Base-by-base conservation (phyloP, 2,888 invertebrate species). In the Pocota personata region DNA sequence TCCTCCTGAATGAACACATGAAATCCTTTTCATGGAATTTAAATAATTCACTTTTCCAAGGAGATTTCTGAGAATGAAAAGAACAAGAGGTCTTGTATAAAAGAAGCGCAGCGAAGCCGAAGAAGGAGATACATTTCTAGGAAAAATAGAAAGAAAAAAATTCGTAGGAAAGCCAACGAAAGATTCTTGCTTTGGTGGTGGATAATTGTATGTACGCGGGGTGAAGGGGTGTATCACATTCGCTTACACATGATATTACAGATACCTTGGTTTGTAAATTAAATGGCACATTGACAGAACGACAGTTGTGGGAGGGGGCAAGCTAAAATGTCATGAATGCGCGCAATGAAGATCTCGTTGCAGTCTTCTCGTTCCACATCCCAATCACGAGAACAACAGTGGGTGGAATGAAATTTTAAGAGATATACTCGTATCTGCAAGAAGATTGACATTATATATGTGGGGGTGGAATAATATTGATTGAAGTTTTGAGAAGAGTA, bases 1-100 rank as follows among this genome's bases (percentile, higher is more conserved):
- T 37, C 43, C 21, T 32, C 32, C 79, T 62, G 73, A 73, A 67
- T 79, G 79, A 73, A 75, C 79, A 83, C 67, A 79, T 75, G 73
- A 79, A 83, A 83, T 79, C 73, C 73, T 79, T 83, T 83, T 79
- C 83, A 83, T 79, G 69, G 83, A 83, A 83, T 83, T 83, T 83
- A 75, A 83, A 83, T 83, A 79, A 83, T 83, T 83, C 79, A 79
- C 83, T 83, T 83, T 83, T 69, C 73, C 72, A 83, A 75, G 79
- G 69, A 73, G 67, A 75, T 75, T 73, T 79, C 69, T 37, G 24
- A 30, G 50, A 40, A 58, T 21, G 24, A 46, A 60, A 75, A 73
- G 66, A 80, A 76, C 52, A 73, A 83, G 40, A 66, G 46, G 66
- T 72, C 32, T 57, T 8, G 40, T 66, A 67, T 35, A 72, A 66